Conservation (phyloP, 2,113 vertebrate species). For the Microtus ochrogaster region DNA sequence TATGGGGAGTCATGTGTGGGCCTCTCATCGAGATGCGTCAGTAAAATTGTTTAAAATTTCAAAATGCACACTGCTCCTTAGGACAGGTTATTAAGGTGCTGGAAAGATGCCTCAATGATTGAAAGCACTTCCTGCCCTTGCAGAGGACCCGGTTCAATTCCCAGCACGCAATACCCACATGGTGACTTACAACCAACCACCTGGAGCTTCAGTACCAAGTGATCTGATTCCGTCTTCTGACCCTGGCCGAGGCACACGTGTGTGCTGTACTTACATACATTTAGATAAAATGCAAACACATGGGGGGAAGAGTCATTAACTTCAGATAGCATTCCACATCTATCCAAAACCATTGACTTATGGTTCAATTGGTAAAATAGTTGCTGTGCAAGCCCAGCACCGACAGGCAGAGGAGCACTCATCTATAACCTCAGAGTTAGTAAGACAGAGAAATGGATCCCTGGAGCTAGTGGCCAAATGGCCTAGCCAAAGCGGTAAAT, state of each 20-base stretch:
- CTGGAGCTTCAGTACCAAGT: not conserved
- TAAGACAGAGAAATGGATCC: not conserved
- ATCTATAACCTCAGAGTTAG: not conserved
- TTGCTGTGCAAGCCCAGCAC: not conserved
- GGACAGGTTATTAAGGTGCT: slow-evolving; percentile 38
- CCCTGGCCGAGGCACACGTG: not conserved
- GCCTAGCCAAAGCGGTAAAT: not conserved
- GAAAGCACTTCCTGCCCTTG: no score
- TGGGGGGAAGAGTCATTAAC: not conserved
- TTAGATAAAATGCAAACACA: not conserved
- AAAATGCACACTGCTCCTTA: not conserved
- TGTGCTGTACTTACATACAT: not conserved
- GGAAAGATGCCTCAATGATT: not conserved
- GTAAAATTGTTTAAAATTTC: not conserved
- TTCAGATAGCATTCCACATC: not conserved
- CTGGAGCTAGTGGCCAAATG: not conserved
- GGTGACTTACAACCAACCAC: not conserved
- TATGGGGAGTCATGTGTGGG: not conserved
- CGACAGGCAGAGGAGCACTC: not conserved
- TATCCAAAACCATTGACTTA: not conserved
- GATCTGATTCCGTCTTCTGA: not conserved
- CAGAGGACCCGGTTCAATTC: not conserved
- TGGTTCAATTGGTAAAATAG: not conserved
- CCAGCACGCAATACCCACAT: not conserved
- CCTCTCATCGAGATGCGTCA: not conserved